Evolutionary conservation across 2,888 invertebrate genomes (phyloP), one percentile per base, ranked within the genome.

Genomic region (Chesias legatella): DNA sequence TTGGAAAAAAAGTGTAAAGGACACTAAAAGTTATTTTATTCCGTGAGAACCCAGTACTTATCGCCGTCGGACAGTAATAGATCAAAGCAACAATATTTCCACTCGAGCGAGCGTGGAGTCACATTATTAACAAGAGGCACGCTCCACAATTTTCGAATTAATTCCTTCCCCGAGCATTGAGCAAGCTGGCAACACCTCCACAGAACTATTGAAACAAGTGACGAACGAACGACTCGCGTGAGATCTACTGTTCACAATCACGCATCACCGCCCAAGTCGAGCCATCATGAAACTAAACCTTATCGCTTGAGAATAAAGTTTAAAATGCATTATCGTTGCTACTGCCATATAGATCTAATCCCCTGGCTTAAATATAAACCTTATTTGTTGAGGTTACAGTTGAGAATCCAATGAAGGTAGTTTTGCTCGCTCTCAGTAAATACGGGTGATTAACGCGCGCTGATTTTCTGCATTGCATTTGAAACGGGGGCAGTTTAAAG

Each of bases 191-290:
- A 51, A 31, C 41, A 45, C 34, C 31, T 41, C 50, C 52, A 42
- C 43, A 44, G 48, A 38, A 54, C 46, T 48, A 31, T 51, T 45
- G 26, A 33, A 37, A 34, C 38, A 38, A 37, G 38, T 41, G 35
- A 39, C 44, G 33, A 37, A 28, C 33, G 25, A 33, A n/a, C 33
- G 35, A 42, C 13, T 42, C 42, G 46, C 46, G 46, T 47, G 46
- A 26, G 45, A 45, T 11, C n/a, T n/a, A 17, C 11, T 37, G 8
- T 28, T 34, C 31, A 22, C 40, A 39, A 8, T 6, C 33, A 25
- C 28, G 13, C 32, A 21, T 17, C 27, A 39, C 23, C 32, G 39
- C 39, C 6, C 24, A 20, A 10, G n/a, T n/a, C 7, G n/a, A n/a
- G 1, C 3, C 5, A 4, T 17, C 8, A 6, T 11, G 5, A 6